Base-by-base conservation (phyloP, 2,888 invertebrate species). In the Oscheius sp. region DNA sequence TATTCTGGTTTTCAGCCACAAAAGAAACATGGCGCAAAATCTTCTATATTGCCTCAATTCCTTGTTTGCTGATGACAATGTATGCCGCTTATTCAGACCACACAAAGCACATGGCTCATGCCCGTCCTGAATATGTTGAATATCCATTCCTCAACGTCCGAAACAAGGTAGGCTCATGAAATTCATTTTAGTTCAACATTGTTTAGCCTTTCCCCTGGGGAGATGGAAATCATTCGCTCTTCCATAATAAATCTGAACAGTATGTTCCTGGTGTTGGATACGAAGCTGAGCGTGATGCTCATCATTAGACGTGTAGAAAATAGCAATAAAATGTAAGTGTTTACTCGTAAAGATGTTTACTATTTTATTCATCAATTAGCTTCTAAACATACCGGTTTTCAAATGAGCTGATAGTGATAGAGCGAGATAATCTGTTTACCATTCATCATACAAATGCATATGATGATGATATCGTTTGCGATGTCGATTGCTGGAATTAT, bases 201-300 rank as follows among this genome's bases (percentile, higher is more conserved):
- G 71, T 75, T 70, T 71, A 92, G 91, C 90, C 91, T 77, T 94
- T 94, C 90, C 94, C 94, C 65, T 95, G 94, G 94, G 94, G 94
- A 80, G 94, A 94, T 85, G 95, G 95, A 74, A 91, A 91, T 87
- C 91, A 92, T 86, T 90, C 91, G 6, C 89, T 95, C 71, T 93
- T 95, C 90, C 94, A 94, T 90, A 94, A 94, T 74, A 78, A 79
- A 68, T 45, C 74, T 9, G 76, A 78, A 67, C 82, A 82, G 68
- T 82, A 71, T 68, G 83, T 83, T 62, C 83, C 83, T 67, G 83
- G 83, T 68, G 82, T 83, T 30, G 83, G 83, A 70, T 83, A 79
- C 77, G 83, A 83, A 71, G 76, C 56, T 41, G 77, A 78, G 20
- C 71, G 73, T 54, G 75, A 73, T 54, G 65, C 63, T 50, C 75